Evolutionary conservation across 1,140 invertebrate species (phyloP).

Genomic region (Drosophila repletoides): DNA sequence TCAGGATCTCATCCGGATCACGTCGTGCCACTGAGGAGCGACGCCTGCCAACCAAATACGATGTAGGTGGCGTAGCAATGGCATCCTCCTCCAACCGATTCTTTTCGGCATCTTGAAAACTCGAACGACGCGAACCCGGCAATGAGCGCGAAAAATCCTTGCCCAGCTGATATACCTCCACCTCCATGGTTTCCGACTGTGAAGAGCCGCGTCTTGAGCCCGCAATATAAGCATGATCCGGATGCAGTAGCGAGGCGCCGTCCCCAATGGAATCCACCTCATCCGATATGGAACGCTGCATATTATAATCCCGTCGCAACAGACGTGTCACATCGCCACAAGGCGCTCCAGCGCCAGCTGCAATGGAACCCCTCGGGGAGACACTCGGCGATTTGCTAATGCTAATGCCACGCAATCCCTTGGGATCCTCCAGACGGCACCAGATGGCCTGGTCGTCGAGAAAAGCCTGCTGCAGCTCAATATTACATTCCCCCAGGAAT

Average conservation of each 20-base stretch:
- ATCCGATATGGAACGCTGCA: slow-evolving; percentile 88
- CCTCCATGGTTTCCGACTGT: slow-evolving; percentile 92
- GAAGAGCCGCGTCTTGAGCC: slow-evolving; percentile 91
- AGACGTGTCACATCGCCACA: slow-evolving; percentile 85
- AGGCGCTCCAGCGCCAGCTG: slow-evolving; percentile 80
- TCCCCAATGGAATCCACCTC: slow-evolving; percentile 89
- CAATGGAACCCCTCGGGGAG: slow-evolving; percentile 91
- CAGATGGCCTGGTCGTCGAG: slow-evolving; percentile 93
- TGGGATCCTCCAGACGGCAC: slow-evolving; percentile 92
- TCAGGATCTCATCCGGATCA: slow-evolving; percentile 91
- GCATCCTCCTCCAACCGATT: slow-evolving; percentile 83
- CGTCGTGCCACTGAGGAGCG: slow-evolving; percentile 90
- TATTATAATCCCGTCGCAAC: slow-evolving; percentile 86
- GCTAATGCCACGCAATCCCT: slow-evolving; percentile 84
- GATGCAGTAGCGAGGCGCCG: slow-evolving; percentile 89
- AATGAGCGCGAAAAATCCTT: slow-evolving; percentile 93
- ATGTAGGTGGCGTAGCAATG: slow-evolving; percentile 84
- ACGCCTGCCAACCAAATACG: slow-evolving; percentile 87
- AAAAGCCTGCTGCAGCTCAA: slow-evolving; percentile 90
- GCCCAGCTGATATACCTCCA: slow-evolving; percentile 91
- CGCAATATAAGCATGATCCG: slow-evolving; percentile 90
- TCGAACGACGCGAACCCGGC: slow-evolving; percentile 91
- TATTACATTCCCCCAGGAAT: slow-evolving; percentile 92
- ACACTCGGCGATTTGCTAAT: slow-evolving; percentile 87
- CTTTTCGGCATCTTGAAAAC: slow-evolving; percentile 88